Evolutionary conservation across 53 echinoderm and acorn worm species (phyloP).

Genomic region (Holothuria scabra): DNA sequence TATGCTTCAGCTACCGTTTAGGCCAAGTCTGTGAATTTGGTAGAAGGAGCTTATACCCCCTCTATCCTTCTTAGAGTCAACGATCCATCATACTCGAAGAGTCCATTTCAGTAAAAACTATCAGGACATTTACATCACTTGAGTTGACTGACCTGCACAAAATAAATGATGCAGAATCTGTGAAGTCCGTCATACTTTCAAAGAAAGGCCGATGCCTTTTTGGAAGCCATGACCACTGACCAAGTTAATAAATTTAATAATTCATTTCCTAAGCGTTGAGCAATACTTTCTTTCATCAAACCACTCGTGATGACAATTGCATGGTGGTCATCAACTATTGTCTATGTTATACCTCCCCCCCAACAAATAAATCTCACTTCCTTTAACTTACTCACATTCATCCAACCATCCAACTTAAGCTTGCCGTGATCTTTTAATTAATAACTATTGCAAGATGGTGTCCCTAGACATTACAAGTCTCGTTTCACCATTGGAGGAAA

Average conservation of each 20-base stretch:
- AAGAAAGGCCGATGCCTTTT: neutral
- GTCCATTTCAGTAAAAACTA: too few species aligned
- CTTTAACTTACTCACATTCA: neutral
- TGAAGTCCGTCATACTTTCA: neutral
- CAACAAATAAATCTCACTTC: neutral
- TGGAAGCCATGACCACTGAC: neutral
- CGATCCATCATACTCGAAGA: too few species aligned
- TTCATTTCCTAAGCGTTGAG: conserved; percentile 15
- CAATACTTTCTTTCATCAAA: neutral
- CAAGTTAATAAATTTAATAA: conserved; percentile 27
- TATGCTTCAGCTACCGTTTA: too few species aligned
- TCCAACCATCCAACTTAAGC: conserved; percentile 3
- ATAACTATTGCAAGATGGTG: neutral
- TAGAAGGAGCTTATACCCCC: too few species aligned
- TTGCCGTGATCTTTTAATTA: conserved; percentile 42
- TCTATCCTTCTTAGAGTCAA: too few species aligned
- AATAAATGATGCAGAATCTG: too few species aligned
- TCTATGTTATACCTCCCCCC: too few species aligned
- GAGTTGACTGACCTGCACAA: too few species aligned
- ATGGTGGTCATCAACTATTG: too few species aligned
- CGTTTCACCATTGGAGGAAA: conserved; percentile 31
- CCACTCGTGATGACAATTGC: neutral
- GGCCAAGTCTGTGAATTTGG: too few species aligned
- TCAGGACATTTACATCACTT: too few species aligned
- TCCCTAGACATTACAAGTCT: conserved; percentile 28